phyloP scores from a whole-genome alignment of 2,888 invertebrate genomes.

The Isotomurus palustris region DNA sequence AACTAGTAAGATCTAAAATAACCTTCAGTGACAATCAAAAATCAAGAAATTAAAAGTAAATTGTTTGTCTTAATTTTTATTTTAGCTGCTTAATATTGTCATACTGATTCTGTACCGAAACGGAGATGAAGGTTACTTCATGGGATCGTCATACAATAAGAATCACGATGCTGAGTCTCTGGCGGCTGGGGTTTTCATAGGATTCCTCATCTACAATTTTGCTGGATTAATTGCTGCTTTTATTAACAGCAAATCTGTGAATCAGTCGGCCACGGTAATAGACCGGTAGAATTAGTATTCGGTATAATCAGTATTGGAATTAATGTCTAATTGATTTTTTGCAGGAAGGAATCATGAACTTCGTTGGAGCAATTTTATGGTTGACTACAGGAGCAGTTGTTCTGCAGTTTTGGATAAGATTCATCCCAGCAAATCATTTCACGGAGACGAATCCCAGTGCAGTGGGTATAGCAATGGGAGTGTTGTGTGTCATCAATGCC shows the following conservation, averaged over 20 bases:
- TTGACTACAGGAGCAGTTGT: slow-evolving; percentile 79
- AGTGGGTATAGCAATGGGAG: slow-evolving; percentile 74
- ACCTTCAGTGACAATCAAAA: background rate
- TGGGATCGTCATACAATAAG: slow-evolving; percentile 84
- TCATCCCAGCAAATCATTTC: slow-evolving; percentile 69
- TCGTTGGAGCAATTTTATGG: slow-evolving; percentile 78
- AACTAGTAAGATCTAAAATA: slow-evolving; percentile 27
- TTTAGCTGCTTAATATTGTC: slow-evolving; percentile 74
- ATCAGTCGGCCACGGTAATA: slow-evolving; percentile 58
- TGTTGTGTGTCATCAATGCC: slow-evolving; percentile 72
- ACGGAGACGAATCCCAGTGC: slow-evolving; percentile 68
- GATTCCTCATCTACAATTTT: slow-evolving; percentile 76
- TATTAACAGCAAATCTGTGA: slow-evolving; percentile 72
- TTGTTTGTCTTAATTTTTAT: slow-evolving; percentile 36
- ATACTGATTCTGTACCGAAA: slow-evolving; percentile 74
- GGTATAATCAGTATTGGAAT: background rate
- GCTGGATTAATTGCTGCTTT: slow-evolving; percentile 70
- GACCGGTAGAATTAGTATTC: background rate
- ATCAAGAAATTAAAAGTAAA: background rate
- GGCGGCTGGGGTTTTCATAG: slow-evolving; percentile 79
- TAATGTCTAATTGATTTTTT: slow-evolving; percentile 39
- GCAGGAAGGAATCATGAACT: slow-evolving; percentile 88
- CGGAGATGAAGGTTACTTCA: slow-evolving; percentile 74
- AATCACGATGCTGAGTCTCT: slow-evolving; percentile 85
- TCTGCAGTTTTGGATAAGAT: slow-evolving; percentile 84